A percentile compares a stretch with the other conserved stretches of the same genome.
Conservation (phyloP, 2,888 invertebrate genomes). For the Heliconius aoede region DNA sequence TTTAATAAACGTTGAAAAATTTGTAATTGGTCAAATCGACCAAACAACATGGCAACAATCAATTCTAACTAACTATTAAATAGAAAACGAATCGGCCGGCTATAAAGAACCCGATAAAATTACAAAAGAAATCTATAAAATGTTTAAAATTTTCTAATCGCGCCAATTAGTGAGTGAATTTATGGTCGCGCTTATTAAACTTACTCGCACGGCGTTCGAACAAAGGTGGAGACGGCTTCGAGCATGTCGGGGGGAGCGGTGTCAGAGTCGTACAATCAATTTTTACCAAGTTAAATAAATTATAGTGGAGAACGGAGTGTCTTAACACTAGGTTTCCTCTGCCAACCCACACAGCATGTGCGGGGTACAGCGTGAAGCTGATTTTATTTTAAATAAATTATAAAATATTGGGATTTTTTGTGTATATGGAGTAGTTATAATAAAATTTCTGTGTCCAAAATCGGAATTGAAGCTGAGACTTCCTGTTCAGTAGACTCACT, state of each 20-base stretch:
- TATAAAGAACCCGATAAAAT: slow-evolving; percentile 78
- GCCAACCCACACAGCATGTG: too few species aligned
- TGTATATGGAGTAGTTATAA: neutral
- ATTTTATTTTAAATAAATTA: too few species aligned
- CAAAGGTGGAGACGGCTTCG: slow-evolving; percentile 39
- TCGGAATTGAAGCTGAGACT: neutral
- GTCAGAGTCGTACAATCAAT: slow-evolving; percentile 4
- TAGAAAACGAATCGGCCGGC: slow-evolving; percentile 72
- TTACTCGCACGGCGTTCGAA: slow-evolving; percentile 41
- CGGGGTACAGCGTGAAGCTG: too few species aligned
- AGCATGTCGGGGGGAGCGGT: slow-evolving; percentile 15
- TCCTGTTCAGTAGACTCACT: neutral
- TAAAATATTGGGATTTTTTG: neutral
- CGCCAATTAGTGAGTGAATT: slow-evolving; percentile 76
- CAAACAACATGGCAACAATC: slow-evolving; percentile 77
- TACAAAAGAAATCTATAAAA: slow-evolving; percentile 82
- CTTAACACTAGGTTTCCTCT: too few species aligned
- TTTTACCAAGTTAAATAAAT: neutral
- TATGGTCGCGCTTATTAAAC: slow-evolving; percentile 71
- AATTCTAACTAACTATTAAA: slow-evolving; percentile 75
- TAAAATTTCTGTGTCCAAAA: neutral
- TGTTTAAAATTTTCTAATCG: slow-evolving; percentile 80
- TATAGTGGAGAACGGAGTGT: too few species aligned
- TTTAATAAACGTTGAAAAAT: slow-evolving; percentile 56
- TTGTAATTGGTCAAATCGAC: slow-evolving; percentile 74